Evolutionary conservation across 2,888 invertebrate species (phyloP), one percentile per base, ranked within the genome.

Genomic region (Tupiocoris notatus): DNA sequence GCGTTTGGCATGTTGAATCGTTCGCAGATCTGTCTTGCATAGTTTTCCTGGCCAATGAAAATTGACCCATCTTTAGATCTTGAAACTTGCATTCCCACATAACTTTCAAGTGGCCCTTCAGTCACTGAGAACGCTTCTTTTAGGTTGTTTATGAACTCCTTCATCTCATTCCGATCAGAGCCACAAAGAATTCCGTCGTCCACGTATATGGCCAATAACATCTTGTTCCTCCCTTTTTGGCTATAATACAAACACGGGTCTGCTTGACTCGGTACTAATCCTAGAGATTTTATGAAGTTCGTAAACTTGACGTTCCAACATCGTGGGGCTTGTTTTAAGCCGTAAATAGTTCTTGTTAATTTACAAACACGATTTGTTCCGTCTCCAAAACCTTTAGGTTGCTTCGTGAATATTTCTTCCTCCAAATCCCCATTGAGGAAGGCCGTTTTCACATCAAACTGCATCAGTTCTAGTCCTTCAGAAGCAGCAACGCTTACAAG

Each of bases 281-380:
- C 20, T 0, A 65, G 18, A 2, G 25, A 9, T 1, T 16, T 9
- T 7, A 39, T 18, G 0, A 18, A 12, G 3, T 17, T 0, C 2
- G 25, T 54, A 18, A 65, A 39, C 18, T 65, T 65, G 1, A 54
- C 2, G 39, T 65, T 2, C 65, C 65, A 65, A 18, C 65, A 65
- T 2, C 39, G 65, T 1, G 39, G 39, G 20, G 65, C 17, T n/a
- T 65, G 65, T 1, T 20, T 17, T 65, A 65, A 16, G 17, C 39
- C 65, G 20, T 65, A 39, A 25, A 65, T 39, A n/a, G n/a, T n/a
- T n/a, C n/a, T n/a, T n/a, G n/a, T n/a, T n/a, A n/a, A n/a, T n/a
- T n/a, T n/a, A n/a, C n/a, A n/a, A n/a, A n/a, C n/a, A n/a, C n/a
- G n/a, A n/a, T n/a, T n/a, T n/a, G n/a, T n/a, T n/a, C n/a, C n/a